phyloP scores from a whole-genome alignment of 2,113 vertebrate species.

The Triplophysa dalaica region DNA sequence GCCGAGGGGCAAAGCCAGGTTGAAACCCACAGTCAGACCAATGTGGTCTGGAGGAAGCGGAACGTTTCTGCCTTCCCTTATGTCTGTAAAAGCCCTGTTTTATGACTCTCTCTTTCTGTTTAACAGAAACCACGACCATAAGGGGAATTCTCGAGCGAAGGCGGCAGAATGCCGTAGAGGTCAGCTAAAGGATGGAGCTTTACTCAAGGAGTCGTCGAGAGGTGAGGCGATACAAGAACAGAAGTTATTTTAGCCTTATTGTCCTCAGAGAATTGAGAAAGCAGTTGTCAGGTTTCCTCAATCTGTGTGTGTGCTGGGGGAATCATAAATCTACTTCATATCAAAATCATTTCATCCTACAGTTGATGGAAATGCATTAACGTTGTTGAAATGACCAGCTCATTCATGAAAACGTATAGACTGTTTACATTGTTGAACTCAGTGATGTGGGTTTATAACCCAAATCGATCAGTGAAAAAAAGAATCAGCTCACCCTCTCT shows the following conservation, averaged over 20 bases:
- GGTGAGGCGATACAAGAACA: conserved; percentile 6
- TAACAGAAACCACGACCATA: neutral
- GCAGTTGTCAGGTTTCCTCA: conserved; percentile 13
- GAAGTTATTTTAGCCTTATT: conserved; percentile 17
- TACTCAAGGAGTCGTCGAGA: conserved; percentile 24
- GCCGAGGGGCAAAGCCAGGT: neutral
- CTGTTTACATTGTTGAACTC: no score
- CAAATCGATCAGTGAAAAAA: neutral
- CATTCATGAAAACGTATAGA: no score
- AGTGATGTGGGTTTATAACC: neutral
- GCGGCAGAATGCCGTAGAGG: conserved; percentile 9
- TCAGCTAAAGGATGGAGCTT: conserved; percentile 21
- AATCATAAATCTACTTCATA: no score
- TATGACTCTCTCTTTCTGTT: conserved; percentile 27
- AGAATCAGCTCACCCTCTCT: conserved; percentile 83
- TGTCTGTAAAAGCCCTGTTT: conserved; percentile 36
- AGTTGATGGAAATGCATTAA: no score
- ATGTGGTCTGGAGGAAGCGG: conserved; percentile 4
- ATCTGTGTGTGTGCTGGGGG: no score
- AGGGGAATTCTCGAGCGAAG: conserved; percentile 17
- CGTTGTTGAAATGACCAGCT: no score
- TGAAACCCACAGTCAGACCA: conserved; percentile 12
- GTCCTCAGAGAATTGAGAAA: conserved; percentile 1
- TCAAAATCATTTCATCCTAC: no score
- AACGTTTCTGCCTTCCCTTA: conserved; percentile 30